These are phyloP conservation scores for Drosophila anomalipes DNA, from an alignment of 2,888 invertebrate genomes.

Conservation along the genomic window DNA sequence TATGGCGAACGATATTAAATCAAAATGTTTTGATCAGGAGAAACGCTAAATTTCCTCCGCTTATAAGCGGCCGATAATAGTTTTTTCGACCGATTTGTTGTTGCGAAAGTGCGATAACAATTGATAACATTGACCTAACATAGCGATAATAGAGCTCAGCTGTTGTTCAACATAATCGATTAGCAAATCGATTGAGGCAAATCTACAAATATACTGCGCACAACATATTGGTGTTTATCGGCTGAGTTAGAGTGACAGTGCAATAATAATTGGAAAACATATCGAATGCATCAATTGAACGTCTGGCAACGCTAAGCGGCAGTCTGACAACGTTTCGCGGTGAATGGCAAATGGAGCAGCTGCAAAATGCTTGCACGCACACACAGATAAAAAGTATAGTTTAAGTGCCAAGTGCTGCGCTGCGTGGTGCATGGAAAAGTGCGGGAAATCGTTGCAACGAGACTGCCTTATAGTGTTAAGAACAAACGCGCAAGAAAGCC, in stretches of 20 bases:
- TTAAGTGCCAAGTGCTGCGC: slow-evolving; percentile 60
- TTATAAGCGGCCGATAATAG: slow-evolving; percentile 55
- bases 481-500: slow-evolving; percentile 10
- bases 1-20: slow-evolving; percentile 32
- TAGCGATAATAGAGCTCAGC: slow-evolving; percentile 37
- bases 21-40: slow-evolving; percentile 50
- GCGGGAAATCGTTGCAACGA: slow-evolving; percentile 65
- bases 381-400: slow-evolving; percentile 55
- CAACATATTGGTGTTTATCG: background rate
- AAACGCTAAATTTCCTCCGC: slow-evolving; percentile 58
- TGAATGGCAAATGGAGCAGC: slow-evolving; percentile 57
- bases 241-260: background rate
- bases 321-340: slow-evolving; percentile 28
- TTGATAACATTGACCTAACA: slow-evolving; percentile 22
- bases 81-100: slow-evolving; percentile 39
- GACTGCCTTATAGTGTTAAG: slow-evolving; percentile 25
- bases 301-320: background rate
- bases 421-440: slow-evolving; percentile 64
- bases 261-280: slow-evolving; percentile 10
- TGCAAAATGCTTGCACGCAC: slow-evolving; percentile 62
- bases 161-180: slow-evolving; percentile 38
- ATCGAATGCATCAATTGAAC: slow-evolving; percentile 14
- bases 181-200: background rate
- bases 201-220: background rate
- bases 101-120: slow-evolving; percentile 54